Conservation (phyloP, 1,140 invertebrate species). For the Conus ventricosus region DNA sequence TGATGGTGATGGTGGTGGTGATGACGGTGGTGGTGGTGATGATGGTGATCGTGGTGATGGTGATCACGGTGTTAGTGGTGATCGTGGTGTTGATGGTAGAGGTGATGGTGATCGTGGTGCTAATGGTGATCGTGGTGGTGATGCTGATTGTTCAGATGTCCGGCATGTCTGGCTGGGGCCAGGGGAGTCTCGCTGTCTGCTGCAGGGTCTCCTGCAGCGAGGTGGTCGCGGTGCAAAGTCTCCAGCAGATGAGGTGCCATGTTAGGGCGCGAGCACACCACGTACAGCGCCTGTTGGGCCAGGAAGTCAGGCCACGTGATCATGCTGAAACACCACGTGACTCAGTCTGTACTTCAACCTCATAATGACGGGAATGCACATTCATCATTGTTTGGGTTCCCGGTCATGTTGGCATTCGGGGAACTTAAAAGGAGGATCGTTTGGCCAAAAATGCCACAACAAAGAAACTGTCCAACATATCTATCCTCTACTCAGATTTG, state of each 20-base stretch:
- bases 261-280: slow-evolving; percentile 44
- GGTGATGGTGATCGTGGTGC: background rate
- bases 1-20: too few relatives aligned
- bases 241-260: background rate
- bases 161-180: background rate
- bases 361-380: too few relatives aligned
- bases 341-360: too few relatives aligned
- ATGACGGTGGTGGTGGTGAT: background rate
- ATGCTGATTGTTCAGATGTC: background rate
- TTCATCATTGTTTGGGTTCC: too few relatives aligned
- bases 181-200: background rate
- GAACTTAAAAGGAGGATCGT: too few relatives aligned
- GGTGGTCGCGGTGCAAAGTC: background rate
- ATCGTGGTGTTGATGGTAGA: background rate
- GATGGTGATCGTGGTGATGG: background rate
- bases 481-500: too few relatives aligned
- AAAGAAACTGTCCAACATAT: too few relatives aligned
- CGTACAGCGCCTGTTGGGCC: slow-evolving; percentile 43
- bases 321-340: slow-evolving; percentile 27
- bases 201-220: background rate
- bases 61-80: background rate
- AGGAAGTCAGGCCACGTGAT: slow-evolving; percentile 41
- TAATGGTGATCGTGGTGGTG: too few relatives aligned
- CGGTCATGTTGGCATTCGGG: too few relatives aligned
- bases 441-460: too few relatives aligned